Percentiles rank a stretch among this genome's conserved stretches.
phyloP scores from a whole-genome alignment of 2,113 vertebrate species.

The Sakesphorus luctuosus region DNA sequence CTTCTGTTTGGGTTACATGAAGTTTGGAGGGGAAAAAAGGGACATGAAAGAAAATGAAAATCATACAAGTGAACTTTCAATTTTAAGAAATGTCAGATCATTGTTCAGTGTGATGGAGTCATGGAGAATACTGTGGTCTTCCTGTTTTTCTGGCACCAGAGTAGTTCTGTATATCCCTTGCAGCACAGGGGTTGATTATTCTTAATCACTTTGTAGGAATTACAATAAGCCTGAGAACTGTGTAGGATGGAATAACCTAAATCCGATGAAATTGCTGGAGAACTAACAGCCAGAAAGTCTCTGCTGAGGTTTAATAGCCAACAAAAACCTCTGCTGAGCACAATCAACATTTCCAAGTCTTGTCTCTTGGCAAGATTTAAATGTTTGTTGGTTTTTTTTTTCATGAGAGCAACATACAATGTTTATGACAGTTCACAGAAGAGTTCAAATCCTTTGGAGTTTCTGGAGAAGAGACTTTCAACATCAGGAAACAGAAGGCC shows the following conservation, averaged over 20 bases:
- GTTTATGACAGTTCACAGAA: background rate
- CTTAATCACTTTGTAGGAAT: background rate
- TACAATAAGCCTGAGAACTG: slow-evolving; percentile 30
- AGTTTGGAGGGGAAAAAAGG: background rate
- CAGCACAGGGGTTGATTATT: background rate
- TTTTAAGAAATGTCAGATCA: background rate
- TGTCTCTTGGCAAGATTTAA: background rate
- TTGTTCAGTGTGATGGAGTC: background rate
- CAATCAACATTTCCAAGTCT: background rate
- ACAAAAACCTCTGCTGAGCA: slow-evolving; percentile 12
- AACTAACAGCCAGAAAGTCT: slow-evolving; percentile 1
- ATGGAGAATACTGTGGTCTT: background rate
- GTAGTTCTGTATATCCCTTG: background rate
- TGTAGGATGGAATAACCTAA: slow-evolving; percentile 21
- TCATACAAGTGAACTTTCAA: background rate
- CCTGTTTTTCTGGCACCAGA: background rate
- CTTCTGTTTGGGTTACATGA: background rate
- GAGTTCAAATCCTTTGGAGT: background rate
- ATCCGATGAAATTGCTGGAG: slow-evolving; percentile 10
- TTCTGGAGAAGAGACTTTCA: background rate
- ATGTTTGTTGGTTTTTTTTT: background rate
- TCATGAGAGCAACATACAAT: background rate
- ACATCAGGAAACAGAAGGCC: background rate
- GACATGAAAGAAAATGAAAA: background rate
- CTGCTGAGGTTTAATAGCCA: slow-evolving; percentile 19